A percentile compares a stretch with the other conserved stretches of the same genome.
phyloP scores from a whole-genome alignment of 2,113 vertebrate species.

The Amblyopsis rosae region DNA sequence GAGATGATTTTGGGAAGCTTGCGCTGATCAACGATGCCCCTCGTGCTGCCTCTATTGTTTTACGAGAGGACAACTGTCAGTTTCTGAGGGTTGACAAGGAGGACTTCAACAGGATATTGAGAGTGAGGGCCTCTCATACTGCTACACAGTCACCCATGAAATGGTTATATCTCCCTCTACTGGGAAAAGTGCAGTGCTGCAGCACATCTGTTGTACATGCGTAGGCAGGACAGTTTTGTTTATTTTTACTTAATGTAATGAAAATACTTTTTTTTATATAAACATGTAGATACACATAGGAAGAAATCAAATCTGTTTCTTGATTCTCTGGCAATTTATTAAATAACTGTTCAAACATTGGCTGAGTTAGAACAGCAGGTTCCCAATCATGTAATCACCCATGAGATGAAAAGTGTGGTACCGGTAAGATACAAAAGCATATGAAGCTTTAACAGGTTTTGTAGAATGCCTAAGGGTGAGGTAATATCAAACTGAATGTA shows the following conservation, averaged over 20 bases:
- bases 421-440: neutral
- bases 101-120: slow-evolving; percentile 96
- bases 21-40: slow-evolving; percentile 97
- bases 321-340: too few species aligned
- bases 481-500: neutral
- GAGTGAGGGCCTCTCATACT: slow-evolving; percentile 75
- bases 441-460: slow-evolving; percentile 8
- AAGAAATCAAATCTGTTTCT: too few species aligned
- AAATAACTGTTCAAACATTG: neutral
- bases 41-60: slow-evolving; percentile 94
- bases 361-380: neutral
- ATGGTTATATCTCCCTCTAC: slow-evolving; percentile 58
- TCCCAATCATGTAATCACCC: neutral
- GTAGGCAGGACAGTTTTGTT: too few species aligned
- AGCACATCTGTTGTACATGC: neutral
- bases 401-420: neutral
- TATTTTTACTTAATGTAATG: neutral
- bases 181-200: slow-evolving; percentile 47
- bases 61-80: slow-evolving; percentile 96
- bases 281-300: too few species aligned
- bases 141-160: neutral
- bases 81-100: slow-evolving; percentile 98
- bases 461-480: neutral
- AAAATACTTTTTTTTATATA: neutral
- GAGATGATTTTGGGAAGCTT: slow-evolving; percentile 98